A percentile compares a stretch with the other conserved stretches of the same genome.
Conservation (phyloP, 2,797 vertebrate genomes). For the Borostomias antarcticus region DNA sequence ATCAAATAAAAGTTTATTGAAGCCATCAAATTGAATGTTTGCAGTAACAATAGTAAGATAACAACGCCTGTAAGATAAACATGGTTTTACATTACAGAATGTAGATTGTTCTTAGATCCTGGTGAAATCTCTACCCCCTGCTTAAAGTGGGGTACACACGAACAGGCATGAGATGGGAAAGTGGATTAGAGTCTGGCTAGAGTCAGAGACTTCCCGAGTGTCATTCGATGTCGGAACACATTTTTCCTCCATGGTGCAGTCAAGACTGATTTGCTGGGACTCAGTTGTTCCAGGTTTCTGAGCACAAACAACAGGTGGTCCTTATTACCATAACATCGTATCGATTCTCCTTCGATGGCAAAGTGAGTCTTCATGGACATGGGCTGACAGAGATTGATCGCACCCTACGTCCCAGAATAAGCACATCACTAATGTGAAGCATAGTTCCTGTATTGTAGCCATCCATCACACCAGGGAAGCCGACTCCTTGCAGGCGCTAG, state of each 20-base stretch:
- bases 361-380: background rate
- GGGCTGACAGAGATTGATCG: slow-evolving; percentile 25
- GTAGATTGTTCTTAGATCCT: too few species aligned
- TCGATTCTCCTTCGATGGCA: slow-evolving; percentile 13
- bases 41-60: too few species aligned
- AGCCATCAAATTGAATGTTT: background rate
- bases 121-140: too few species aligned
- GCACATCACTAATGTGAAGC: slow-evolving; percentile 10
- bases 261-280: slow-evolving; percentile 2
- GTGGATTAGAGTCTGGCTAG: too few species aligned
- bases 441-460: slow-evolving; percentile 3
- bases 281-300: background rate
- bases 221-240: background rate
- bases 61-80: too few species aligned
- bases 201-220: background rate
- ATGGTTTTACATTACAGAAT: too few species aligned
- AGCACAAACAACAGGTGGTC: slow-evolving; percentile 29
- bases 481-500: slow-evolving; percentile 34
- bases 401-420: slow-evolving; percentile 23
- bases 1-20: slow-evolving; percentile 29
- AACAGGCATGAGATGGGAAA: background rate
- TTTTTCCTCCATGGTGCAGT: slow-evolving; percentile 11
- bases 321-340: slow-evolving; percentile 23
- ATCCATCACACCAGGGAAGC: slow-evolving; percentile 2
- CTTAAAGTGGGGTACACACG: background rate